Conservation (phyloP, 2,797 vertebrate species). For the Remorina albescens region DNA sequence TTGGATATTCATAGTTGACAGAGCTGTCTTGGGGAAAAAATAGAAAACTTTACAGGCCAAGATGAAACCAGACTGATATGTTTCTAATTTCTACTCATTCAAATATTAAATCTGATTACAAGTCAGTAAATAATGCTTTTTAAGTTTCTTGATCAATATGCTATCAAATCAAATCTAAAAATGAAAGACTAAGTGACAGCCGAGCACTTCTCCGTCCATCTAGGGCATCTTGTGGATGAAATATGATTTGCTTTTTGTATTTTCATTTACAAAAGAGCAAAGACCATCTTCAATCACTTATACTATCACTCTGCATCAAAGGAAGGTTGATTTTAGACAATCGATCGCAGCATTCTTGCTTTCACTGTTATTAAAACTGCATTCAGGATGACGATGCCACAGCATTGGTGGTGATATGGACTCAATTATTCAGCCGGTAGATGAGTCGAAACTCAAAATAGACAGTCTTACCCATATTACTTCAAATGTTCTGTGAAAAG, state of each 20-base stretch:
- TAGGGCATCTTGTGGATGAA: neutral
- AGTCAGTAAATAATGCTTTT: neutral
- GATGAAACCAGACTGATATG: neutral
- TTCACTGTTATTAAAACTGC: slow-evolving; percentile 10
- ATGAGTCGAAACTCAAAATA: neutral
- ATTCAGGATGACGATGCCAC: neutral
- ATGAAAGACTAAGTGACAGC: neutral
- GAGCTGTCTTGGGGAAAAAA: neutral
- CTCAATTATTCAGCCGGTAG: neutral
- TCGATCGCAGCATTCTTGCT: neutral
- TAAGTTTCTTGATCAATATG: slow-evolving; percentile 11
- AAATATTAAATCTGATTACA: neutral
- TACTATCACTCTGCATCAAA: slow-evolving; percentile 5
- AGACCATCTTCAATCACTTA: neutral
- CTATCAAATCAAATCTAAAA: neutral
- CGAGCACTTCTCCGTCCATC: neutral
- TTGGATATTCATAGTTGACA: neutral
- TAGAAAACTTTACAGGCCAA: too few relatives aligned
- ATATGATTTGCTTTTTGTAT: neutral
- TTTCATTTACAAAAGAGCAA: neutral
- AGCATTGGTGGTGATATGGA: neutral
- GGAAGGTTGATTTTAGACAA: neutral
- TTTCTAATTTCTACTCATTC: neutral
- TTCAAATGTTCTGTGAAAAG: slow-evolving; percentile 1
- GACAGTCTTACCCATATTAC: neutral